Evolutionary conservation across 2,888 invertebrate genomes (phyloP).

Genomic region (Drosophila putrida): DNA sequence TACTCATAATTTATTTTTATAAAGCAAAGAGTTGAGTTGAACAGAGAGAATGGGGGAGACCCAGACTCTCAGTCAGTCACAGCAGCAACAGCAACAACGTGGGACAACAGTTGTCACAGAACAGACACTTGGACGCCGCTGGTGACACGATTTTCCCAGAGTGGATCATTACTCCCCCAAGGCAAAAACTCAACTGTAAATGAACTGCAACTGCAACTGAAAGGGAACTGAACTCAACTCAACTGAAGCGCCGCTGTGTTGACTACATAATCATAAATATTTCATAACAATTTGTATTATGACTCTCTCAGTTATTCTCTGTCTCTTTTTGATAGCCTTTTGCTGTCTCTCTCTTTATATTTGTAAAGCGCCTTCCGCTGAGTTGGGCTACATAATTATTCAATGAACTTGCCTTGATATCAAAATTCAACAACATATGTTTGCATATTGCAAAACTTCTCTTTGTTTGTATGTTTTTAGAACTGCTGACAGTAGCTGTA

Average conservation of each 20-base stretch:
- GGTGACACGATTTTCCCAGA: conserved; percentile 50
- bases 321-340: neutral
- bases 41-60: conserved; percentile 9
- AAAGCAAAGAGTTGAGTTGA: conserved; percentile 21
- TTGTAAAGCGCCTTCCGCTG: conserved; percentile 54
- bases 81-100: neutral
- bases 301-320: neutral
- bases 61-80: neutral
- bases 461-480: conserved; percentile 34
- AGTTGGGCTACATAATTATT: conserved; percentile 64
- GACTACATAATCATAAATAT: conserved; percentile 66
- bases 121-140: conserved; percentile 49
- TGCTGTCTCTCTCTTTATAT: neutral
- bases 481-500: conserved; percentile 62
- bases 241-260: conserved; percentile 29
- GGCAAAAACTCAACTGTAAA: neutral
- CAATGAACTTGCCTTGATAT: conserved; percentile 59
- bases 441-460: conserved; percentile 65
- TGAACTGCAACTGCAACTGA: conserved; percentile 1
- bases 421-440: conserved; percentile 50
- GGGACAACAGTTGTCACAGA: conserved; percentile 15
- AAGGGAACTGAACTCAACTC: conserved; percentile 2
- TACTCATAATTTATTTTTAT: conserved; percentile 61
- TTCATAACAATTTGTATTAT: conserved; percentile 64
- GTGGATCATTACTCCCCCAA: conserved; percentile 6